These are phyloP conservation scores for Magallana ariakensis DNA, from an alignment of 1,140 invertebrate genomes.

Conservation along the genomic window DNA sequence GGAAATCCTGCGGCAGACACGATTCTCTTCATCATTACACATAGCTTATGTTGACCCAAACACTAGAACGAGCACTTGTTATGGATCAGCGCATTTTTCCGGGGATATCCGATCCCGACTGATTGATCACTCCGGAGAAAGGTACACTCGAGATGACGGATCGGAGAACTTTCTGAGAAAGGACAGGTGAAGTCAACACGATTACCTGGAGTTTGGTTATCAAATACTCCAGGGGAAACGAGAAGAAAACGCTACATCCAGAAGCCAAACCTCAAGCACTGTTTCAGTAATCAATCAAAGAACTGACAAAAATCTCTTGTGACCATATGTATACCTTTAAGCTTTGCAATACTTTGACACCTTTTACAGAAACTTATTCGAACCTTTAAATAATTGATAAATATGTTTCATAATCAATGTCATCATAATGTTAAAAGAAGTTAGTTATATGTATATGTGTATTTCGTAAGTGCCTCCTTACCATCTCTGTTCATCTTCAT, in stretches of 20 bases:
- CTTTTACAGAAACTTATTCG: too few relatives aligned
- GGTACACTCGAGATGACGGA: slow-evolving; percentile 25
- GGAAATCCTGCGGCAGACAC: background rate
- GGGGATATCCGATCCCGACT: slow-evolving; percentile 23
- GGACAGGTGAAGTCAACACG: slow-evolving; percentile 32
- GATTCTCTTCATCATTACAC: slow-evolving; percentile 34
- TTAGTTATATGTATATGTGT: too few relatives aligned
- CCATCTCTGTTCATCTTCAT: slow-evolving; percentile 98
- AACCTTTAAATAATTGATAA: too few relatives aligned
- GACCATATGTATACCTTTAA: too few relatives aligned
- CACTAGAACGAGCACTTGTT: slow-evolving; percentile 6
- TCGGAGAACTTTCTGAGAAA: slow-evolving; percentile 13
- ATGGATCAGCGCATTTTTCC: slow-evolving; percentile 19
- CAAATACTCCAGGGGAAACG: background rate
- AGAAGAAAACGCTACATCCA: slow-evolving; percentile 12
- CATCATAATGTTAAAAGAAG: too few relatives aligned
- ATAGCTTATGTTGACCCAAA: slow-evolving; percentile 21
- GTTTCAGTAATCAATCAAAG: background rate
- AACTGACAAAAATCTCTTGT: background rate
- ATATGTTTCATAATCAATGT: too few relatives aligned
- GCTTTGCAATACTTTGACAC: too few relatives aligned
- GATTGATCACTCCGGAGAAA: slow-evolving; percentile 37
- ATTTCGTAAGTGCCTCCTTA: slow-evolving; percentile 80
- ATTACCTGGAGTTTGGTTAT: slow-evolving; percentile 15
- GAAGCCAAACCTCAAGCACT: slow-evolving; percentile 37